phyloP scores from a whole-genome alignment of 2,797 vertebrate species.

The Lycodopsis pacificus region DNA sequence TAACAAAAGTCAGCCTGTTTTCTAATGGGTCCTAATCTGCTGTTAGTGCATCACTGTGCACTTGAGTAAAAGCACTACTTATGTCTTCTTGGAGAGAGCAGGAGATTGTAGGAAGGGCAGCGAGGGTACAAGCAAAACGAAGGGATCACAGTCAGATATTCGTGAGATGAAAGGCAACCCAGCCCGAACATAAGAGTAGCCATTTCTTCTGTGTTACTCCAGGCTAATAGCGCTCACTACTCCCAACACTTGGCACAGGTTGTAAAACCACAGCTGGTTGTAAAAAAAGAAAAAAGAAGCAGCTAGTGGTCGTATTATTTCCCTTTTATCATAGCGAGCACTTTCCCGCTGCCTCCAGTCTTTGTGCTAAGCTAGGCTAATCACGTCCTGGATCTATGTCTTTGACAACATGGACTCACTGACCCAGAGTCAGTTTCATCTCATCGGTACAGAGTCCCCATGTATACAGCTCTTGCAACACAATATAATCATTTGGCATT shows the following conservation, averaged over 20 bases:
- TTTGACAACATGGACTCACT: neutral
- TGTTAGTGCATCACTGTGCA: constrained; percentile 9
- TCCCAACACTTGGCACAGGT: constrained; percentile 24
- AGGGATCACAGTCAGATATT: constrained; percentile 3
- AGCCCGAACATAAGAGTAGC: constrained; percentile 29
- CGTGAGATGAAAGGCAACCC: constrained; percentile 38
- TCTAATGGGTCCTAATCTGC: constrained; percentile 33
- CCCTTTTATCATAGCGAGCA: neutral
- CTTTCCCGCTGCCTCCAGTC: neutral
- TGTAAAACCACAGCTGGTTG: constrained; percentile 21
- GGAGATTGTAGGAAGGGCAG: neutral
- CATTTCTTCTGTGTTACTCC: constrained; percentile 32
- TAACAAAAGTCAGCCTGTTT: constrained; percentile 16
- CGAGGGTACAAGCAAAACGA: constrained; percentile 6
- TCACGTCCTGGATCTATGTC: neutral
- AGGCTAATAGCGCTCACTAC: constrained; percentile 25
- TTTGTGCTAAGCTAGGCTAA: constrained; percentile 23
- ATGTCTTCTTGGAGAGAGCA: constrained; percentile 1
- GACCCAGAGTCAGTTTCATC: neutral
- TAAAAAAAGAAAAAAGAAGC: neutral
- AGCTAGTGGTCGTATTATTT: constrained; percentile 1
- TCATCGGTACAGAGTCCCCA: neutral
- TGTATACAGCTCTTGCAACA: neutral
- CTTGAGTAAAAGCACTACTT: constrained; percentile 18
- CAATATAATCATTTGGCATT: neutral